phyloP scores from a whole-genome alignment of 2,888 invertebrate genomes.

The Tillus elongatus region DNA sequence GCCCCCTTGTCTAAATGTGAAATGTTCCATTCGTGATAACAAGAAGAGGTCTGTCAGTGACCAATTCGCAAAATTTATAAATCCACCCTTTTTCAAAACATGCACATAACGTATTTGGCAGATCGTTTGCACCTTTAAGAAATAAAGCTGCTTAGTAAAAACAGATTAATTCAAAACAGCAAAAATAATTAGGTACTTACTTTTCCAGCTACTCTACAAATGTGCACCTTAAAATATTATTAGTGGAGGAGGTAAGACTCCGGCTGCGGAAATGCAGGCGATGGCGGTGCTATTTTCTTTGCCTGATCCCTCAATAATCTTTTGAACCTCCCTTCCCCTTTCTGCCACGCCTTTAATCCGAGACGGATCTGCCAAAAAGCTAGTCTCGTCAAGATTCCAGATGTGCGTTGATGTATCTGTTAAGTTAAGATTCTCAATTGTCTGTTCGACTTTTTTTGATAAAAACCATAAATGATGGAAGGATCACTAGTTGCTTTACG shows the following conservation, averaged over 20 bases:
- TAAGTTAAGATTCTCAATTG: slow-evolving; percentile 15
- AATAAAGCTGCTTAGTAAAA: too few species aligned
- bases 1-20: slow-evolving; percentile 18
- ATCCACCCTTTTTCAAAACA: slow-evolving; percentile 20
- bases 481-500: slow-evolving; percentile 15
- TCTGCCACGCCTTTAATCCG: slow-evolving; percentile 17
- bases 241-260: too few species aligned
- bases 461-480: slow-evolving; percentile 16
- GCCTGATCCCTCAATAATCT: slow-evolving; percentile 15
- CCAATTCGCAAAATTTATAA: too few species aligned
- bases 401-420: slow-evolving; percentile 14
- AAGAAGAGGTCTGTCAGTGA: too few species aligned
- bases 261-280: slow-evolving; percentile 13
- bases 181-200: too few species aligned
- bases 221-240: too few species aligned
- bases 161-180: too few species aligned
- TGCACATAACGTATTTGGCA: slow-evolving; percentile 16
- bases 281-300: slow-evolving; percentile 14
- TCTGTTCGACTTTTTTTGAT: too few species aligned
- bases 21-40: too few species aligned
- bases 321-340: slow-evolving; percentile 18
- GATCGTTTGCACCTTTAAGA: too few species aligned
- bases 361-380: slow-evolving; percentile 19
- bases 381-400: slow-evolving; percentile 22
- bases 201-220: too few species aligned